Conservation (phyloP, 2,888 invertebrate species). For the Odontocolon sp. region DNA sequence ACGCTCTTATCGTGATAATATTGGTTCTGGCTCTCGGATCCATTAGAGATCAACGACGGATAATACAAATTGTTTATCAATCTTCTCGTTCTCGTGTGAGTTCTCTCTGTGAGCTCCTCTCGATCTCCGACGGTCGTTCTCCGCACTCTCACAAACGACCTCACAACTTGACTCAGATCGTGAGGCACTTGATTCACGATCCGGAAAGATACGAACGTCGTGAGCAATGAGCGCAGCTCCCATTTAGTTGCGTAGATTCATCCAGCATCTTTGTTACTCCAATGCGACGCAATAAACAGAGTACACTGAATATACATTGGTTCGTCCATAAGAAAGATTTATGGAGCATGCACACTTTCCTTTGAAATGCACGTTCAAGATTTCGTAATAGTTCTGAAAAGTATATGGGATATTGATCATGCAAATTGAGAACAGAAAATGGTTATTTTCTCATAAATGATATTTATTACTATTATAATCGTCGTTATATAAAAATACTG, state of each 20-base stretch:
- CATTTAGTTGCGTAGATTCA: slow-evolving; percentile 11
- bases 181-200: slow-evolving; percentile 54
- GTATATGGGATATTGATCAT: neutral
- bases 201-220: slow-evolving; percentile 56
- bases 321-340: neutral
- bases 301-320: slow-evolving; percentile 3
- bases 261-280: slow-evolving; percentile 19
- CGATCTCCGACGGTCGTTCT: neutral
- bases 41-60: slow-evolving; percentile 33
- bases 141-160: slow-evolving; percentile 1
- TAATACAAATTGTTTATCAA: slow-evolving; percentile 71
- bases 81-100: slow-evolving; percentile 29
- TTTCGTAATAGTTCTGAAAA: neutral
- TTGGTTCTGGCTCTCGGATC: neutral
- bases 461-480: slow-evolving; percentile 47
- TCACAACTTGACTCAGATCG: slow-evolving; percentile 1
- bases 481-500: slow-evolving; percentile 75
- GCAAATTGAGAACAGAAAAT: neutral
- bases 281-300: slow-evolving; percentile 12
- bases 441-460: slow-evolving; percentile 33
- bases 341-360: slow-evolving; percentile 4
- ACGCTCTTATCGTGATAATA: slow-evolving; percentile 30
- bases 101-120: neutral
- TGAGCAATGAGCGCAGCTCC: slow-evolving; percentile 13
- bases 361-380: neutral